Evolutionary conservation across 2,888 invertebrate genomes (phyloP).

Genomic region (Malthinus seriepunctatus): DNA sequence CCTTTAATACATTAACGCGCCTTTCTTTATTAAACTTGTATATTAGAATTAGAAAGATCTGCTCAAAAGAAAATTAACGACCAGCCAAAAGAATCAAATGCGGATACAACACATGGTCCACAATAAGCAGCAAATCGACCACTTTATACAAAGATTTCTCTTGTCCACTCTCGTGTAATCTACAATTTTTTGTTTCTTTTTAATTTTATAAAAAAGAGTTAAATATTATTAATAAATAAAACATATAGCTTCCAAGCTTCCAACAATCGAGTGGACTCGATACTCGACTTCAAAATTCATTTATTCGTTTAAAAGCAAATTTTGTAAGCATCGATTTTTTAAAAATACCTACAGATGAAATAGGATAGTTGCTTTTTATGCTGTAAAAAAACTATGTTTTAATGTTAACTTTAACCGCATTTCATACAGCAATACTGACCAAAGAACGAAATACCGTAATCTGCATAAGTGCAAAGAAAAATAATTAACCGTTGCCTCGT

Average conservation of each 20-base stretch:
- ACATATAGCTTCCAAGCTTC: background rate
- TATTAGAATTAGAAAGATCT: constrained; percentile 18
- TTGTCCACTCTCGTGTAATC: constrained; percentile 9
- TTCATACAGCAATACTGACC: constrained; percentile 24
- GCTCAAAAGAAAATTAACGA: constrained; percentile 23
- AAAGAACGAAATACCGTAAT: constrained; percentile 30
- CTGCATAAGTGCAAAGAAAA: constrained; percentile 35
- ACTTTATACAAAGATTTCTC: constrained; percentile 10
- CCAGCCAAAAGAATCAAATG: constrained; percentile 20
- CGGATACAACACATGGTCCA: constrained; percentile 14
- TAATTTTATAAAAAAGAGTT: background rate
- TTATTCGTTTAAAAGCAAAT: background rate
- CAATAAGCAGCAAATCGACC: constrained; percentile 6
- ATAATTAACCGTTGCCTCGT: constrained; percentile 25
- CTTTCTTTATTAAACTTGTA: constrained; percentile 17
- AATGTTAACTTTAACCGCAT: constrained; percentile 5
- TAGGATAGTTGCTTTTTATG: background rate
- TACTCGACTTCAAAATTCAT: too few species aligned
- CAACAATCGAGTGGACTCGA: background rate
- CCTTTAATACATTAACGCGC: constrained; percentile 13
- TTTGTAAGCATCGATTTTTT: background rate
- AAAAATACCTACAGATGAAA: background rate
- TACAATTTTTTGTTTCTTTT: background rate
- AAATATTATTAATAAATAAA: too few species aligned
- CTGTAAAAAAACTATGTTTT: background rate